Conservation (phyloP, 2,888 invertebrate species). For the Malthinus seriepunctatus region DNA sequence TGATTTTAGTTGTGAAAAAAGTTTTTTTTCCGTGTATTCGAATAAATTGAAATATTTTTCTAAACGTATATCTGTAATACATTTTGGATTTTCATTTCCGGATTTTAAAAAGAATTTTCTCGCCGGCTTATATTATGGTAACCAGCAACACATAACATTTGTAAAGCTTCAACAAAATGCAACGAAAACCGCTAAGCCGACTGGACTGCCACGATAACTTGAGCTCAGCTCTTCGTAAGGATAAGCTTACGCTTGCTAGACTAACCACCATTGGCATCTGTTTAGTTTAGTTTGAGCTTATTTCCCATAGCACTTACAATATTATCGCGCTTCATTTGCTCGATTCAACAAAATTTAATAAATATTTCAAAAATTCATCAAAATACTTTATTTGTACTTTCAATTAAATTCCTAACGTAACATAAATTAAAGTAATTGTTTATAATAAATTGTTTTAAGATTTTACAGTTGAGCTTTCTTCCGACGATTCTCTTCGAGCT, state of each 20-base stretch:
- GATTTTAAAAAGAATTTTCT: slow-evolving; percentile 18
- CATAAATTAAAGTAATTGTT: neutral
- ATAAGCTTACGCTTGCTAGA: slow-evolving; percentile 29
- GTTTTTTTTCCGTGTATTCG: no score
- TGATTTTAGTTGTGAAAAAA: no score
- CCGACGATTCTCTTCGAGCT: no score
- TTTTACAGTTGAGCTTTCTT: neutral
- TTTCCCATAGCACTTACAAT: slow-evolving; percentile 22
- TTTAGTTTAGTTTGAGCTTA: slow-evolving; percentile 28
- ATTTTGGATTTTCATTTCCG: slow-evolving; percentile 26
- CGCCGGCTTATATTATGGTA: slow-evolving; percentile 11
- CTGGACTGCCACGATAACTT: slow-evolving; percentile 29
- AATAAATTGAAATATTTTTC: no score
- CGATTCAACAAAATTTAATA: slow-evolving; percentile 17
- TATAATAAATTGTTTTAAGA: neutral
- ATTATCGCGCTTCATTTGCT: slow-evolving; percentile 9
- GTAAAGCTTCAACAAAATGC: slow-evolving; percentile 25
- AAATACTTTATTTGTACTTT: neutral
- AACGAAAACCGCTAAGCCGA: slow-evolving; percentile 30
- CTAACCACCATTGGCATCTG: slow-evolving; percentile 30
- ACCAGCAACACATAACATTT: slow-evolving; percentile 15
- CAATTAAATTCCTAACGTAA: neutral
- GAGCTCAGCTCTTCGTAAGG: slow-evolving; percentile 28
- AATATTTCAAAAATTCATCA: neutral
- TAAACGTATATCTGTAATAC: slow-evolving; percentile 16